These are phyloP conservation scores for Liopterus haemorrhoidalis DNA, from an alignment of 2,888 invertebrate species.

Conservation along the genomic window DNA sequence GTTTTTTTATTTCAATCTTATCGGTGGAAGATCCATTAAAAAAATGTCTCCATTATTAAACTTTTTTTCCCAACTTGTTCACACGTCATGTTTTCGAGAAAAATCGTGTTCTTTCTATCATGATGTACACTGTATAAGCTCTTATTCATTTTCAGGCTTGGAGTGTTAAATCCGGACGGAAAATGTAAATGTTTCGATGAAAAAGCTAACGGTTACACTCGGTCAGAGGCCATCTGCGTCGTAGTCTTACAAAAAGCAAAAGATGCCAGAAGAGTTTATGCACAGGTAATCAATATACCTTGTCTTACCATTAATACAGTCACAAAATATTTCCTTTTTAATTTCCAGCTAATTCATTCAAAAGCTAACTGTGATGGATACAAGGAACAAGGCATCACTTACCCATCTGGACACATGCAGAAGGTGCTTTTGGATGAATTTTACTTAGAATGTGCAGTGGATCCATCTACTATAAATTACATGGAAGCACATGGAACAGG, in stretches of 20 bases:
- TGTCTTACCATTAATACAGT: neutral
- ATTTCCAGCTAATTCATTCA: constrained; percentile 34
- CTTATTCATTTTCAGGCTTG: constrained; percentile 56
- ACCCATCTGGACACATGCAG: constrained; percentile 50
- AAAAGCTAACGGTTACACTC: constrained; percentile 71
- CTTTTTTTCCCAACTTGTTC: no score
- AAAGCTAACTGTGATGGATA: constrained; percentile 44
- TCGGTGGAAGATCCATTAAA: no score
- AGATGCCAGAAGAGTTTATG: constrained; percentile 49
- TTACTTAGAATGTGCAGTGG: constrained; percentile 63
- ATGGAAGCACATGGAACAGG: constrained; percentile 86
- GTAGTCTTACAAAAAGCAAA: constrained; percentile 64
- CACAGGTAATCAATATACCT: constrained; percentile 39
- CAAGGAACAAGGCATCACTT: constrained; percentile 43
- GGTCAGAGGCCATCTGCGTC: constrained; percentile 72
- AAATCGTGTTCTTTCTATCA: no score
- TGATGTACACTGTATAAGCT: no score
- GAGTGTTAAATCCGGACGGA: constrained; percentile 78
- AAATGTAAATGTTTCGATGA: constrained; percentile 88
- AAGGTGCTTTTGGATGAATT: constrained; percentile 57
- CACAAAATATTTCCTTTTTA: neutral
- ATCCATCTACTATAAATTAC: constrained; percentile 65
- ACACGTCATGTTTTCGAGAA: no score
- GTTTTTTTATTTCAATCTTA: no score
- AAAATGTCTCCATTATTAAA: no score